Percentiles rank a stretch among this genome's conserved stretches.
These are phyloP conservation scores for Torymus tubicola DNA, from an alignment of 2,888 invertebrate species.

Conservation along the genomic window DNA sequence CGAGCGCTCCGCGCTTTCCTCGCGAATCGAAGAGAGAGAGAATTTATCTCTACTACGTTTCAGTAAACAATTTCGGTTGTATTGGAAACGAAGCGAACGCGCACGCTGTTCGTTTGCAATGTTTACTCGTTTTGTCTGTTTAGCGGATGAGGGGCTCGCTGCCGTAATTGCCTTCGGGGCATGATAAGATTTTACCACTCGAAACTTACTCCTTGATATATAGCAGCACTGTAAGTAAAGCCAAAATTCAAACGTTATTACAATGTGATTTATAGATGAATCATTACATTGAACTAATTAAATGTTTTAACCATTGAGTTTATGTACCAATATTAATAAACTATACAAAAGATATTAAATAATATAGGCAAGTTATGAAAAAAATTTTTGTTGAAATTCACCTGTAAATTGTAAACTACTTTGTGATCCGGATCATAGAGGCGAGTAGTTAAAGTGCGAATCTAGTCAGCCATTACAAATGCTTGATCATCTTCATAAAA, in stretches of 20 bases:
- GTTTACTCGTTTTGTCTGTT: constrained; percentile 37
- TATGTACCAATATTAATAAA: not conserved
- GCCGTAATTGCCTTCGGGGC: constrained; percentile 16
- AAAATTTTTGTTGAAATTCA: too few species aligned
- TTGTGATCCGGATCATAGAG: too few species aligned
- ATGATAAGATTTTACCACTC: constrained; percentile 26
- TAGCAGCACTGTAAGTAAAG: too few species aligned
- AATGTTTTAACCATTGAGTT: not conserved
- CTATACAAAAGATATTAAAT: constrained; percentile 23
- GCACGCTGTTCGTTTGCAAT: constrained; percentile 38
- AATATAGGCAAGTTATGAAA: not conserved
- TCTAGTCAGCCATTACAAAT: too few species aligned
- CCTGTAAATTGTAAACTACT: too few species aligned
- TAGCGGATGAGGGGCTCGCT: constrained; percentile 13
- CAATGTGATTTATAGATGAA: too few species aligned
- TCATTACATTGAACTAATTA: too few species aligned
- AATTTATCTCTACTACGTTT: constrained; percentile 43
- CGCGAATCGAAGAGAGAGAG: not conserved
- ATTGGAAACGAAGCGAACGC: constrained; percentile 14
- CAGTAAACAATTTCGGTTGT: constrained; percentile 40
- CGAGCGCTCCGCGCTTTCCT: not conserved
- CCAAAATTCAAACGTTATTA: too few species aligned
- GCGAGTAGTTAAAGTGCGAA: too few species aligned
- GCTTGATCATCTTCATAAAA: too few species aligned
- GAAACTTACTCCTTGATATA: constrained; percentile 5